Evolutionary conservation across 1,140 invertebrate genomes (phyloP), one percentile per base, ranked within the genome.

Genomic region (Hermatobates lingyangjiaoensis): DNA sequence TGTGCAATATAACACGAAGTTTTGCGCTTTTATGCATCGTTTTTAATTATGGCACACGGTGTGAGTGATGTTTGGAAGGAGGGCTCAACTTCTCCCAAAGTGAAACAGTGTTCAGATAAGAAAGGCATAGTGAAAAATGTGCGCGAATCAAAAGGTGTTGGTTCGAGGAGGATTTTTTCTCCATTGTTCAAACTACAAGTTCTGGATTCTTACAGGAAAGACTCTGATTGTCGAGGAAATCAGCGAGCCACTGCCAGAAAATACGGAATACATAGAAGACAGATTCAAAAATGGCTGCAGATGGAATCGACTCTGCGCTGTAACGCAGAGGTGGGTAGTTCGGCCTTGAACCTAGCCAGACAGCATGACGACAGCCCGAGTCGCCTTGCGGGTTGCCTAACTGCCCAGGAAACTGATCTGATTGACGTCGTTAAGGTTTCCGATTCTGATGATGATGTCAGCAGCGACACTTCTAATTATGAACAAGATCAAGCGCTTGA

Each of bases 261-360:
- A 64, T 88, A 87, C 62, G 81, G 81, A 18, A 87, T 88, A 47
- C 84, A 88, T 62, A 71, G 85, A 14, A 70, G 84, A 25, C 84
- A 88, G 64, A 87, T 89, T 49, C 84, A 88, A 64, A 87, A 89
- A 70, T 89, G 85, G 85, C 64, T 89, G 50, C 84, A 87, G 65
- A 81, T 79, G 57, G 83, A 87, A 63, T 74, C 74, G 27, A 77
- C 77, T 59, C 65, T 87, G 30, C 71, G 80, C 57, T 81, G 74
- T 42, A 54, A 56, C 5, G 60, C 58, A 18, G 50, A 57, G 42
- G 54, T 52, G 27, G 45, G 48, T 51, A 51, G 52, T 57, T 61
- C 67, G 64, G 64, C 68, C 68, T 68, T 70, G 68, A 71, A 69
- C 67, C 69, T 69, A 60, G 64, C 64, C 57, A 68, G 68, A 66